Base-by-base conservation (phyloP, 2,113 vertebrate genomes). In the Nannobrachium achirus region DNA sequence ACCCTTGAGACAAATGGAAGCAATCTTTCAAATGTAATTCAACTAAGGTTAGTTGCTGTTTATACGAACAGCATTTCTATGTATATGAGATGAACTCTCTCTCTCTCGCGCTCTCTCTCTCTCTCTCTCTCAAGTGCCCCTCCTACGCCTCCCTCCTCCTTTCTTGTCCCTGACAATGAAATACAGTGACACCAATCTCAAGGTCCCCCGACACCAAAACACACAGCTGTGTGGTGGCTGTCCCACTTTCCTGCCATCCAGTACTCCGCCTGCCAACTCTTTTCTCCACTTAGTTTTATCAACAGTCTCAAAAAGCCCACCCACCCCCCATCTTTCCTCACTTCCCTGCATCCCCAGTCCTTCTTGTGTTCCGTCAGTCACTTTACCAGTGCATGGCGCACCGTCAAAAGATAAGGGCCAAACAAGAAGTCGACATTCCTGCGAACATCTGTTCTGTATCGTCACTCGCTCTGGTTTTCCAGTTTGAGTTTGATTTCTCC, bases 221-320 rank as follows among this genome's bases (percentile, higher is more conserved):
- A 81, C 90, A 89, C 91, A 93, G 90, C 89, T 92, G 91, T 91
- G 85, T 61, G 75, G 85, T 61, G 75, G 82, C 75, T 92, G 92
- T 89, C 91, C 92, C 90, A 92, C 86, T 91, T 91, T 93, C 83
- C 85, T 86, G 80, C 78, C 75, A 78, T 82, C 76, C 59, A 82
- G 70, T 84, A 75, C 58, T 80, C 74, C 50, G 86, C 70, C 85
- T 78, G 85, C 86, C 84, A 86, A 77, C 80, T 61, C 76, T 75
- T 10, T 39, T 70, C 74, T 82, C 67, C 69, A 82, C 78, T 86
- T 81, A 88, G 66, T 79, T 69, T 72, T 80, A 87, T 75, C 82
- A 79, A 83, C 71, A 71, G 73, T 48, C n/a, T 42, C 38, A 51
- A 63, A 52, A 56, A 49, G 8, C 10, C 5, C 33, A 19, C 16